phyloP scores from a whole-genome alignment of 2,113 vertebrate species.

The Rhipidura dahli region DNA sequence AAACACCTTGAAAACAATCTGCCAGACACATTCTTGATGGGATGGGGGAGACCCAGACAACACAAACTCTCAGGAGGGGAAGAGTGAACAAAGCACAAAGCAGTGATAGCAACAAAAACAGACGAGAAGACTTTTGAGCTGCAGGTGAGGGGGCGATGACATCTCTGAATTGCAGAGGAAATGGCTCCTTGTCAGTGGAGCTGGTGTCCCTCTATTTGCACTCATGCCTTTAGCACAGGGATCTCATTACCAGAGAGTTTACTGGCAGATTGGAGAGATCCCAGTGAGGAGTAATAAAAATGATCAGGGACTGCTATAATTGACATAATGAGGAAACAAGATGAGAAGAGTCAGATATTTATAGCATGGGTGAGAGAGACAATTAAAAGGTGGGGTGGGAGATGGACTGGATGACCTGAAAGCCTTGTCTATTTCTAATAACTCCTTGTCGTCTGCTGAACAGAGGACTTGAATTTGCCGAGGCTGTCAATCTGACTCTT shows the following conservation, averaged over 20 bases:
- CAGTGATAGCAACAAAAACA: background rate
- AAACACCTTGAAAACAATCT: background rate
- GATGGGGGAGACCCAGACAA: background rate
- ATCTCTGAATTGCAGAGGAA: conserved; percentile 14
- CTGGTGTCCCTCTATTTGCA: conserved; percentile 10
- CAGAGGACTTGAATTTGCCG: background rate
- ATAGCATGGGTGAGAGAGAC: conserved; percentile 53
- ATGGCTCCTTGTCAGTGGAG: background rate
- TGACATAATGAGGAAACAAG: conserved; percentile 67
- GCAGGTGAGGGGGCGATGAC: background rate
- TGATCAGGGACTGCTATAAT: conserved; percentile 64
- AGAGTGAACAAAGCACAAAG: background rate
- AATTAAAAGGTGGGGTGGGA: conserved; percentile 58
- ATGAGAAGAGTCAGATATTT: conserved; percentile 57
- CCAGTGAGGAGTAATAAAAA: conserved; percentile 61
- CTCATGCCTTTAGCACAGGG: conserved; percentile 9
- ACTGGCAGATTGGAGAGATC: conserved; percentile 52
- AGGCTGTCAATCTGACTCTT: conserved; percentile 42
- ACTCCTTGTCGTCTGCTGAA: background rate
- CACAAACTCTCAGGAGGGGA: background rate
- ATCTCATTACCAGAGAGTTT: conserved; percentile 60
- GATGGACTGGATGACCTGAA: conserved; percentile 48
- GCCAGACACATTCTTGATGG: background rate
- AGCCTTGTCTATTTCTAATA: conserved; percentile 46
- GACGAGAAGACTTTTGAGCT: background rate